Evolutionary conservation across 2,797 vertebrate species (phyloP), one percentile per base, ranked within the genome.

Genomic region (Gallinago solitaria): DNA sequence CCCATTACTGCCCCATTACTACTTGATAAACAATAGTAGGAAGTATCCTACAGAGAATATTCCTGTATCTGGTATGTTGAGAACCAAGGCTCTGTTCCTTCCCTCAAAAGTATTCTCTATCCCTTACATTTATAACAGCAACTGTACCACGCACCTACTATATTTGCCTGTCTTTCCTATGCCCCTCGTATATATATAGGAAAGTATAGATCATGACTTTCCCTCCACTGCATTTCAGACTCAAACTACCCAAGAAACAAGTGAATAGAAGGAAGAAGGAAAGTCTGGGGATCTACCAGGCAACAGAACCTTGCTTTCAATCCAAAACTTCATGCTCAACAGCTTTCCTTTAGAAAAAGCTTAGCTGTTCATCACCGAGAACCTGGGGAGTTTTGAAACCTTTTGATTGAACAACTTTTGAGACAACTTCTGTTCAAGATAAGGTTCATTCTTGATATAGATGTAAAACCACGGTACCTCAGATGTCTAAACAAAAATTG

Each of bases 171-270:
- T 45, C 39, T 35, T 81, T 53, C 35, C 25, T 17, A 27, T 4
- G 2, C 14, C 25, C 56, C 12, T 57, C 32, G 5, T 2, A 0
- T 14, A 0, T 14, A 17, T 4, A 11, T 2, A 57, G 64, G 15
- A 83, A 71, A 94, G 17, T 16, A 51, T 3, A 69, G 45, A 71
- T 23, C 9, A 16, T 5, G 4, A 48, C 19, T 70, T 82, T 12
- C 9, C 32, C 25, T 56, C 19, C 16, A 16, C 15, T 32, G 7
- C 35, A 16, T 65, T 83, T 78, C n/a, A 15, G 32, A 47, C 11
- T 51, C 39, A 59, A 60, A 48, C 24, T 24, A 24, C 5, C 11
- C 9, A 79, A 61, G 68, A 74, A 47, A 21, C 45, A 47, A 25
- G 9, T 43, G 21, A 68, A 71, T 78, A 16, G 19, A 12, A 57